Evolutionary conservation across 2,888 invertebrate species (phyloP).

Genomic region (Tuberolachnus salignus): DNA sequence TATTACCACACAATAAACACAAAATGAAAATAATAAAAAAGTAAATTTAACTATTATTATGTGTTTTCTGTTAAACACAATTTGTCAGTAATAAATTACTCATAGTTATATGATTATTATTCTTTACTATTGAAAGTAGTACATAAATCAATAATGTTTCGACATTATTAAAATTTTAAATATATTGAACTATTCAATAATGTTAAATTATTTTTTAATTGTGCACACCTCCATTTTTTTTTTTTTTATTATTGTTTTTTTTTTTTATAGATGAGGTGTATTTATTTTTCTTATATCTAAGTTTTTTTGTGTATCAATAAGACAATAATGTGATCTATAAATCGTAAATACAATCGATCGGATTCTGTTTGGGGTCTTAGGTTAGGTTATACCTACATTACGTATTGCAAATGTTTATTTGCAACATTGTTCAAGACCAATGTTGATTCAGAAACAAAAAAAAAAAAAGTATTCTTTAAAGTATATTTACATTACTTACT

Average conservation of each 20-base stretch:
- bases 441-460: too few relatives aligned
- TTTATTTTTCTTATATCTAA: background rate
- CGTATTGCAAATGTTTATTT: too few relatives aligned
- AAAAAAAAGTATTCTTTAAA: too few relatives aligned
- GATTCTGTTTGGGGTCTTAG: too few relatives aligned
- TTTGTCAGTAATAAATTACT: background rate
- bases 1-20: slow-evolving; percentile 46
- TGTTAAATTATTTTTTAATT: background rate
- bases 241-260: background rate
- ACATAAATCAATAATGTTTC: too few relatives aligned
- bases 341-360: too few relatives aligned
- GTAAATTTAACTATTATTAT: slow-evolving; percentile 24
- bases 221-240: background rate
- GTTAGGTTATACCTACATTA: too few relatives aligned
- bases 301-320: too few relatives aligned
- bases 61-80: background rate
- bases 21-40: slow-evolving; percentile 25
- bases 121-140: background rate
- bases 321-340: too few relatives aligned
- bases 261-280: background rate
- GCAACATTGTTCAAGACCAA: too few relatives aligned
- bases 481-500: too few relatives aligned
- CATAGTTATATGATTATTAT: background rate
- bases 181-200: background rate
- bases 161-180: too few relatives aligned